Percentiles rank a stretch among this genome's conserved stretches.
Evolutionary conservation across 2,797 vertebrate species (phyloP).

Genomic region (Poecile montanus): DNA sequence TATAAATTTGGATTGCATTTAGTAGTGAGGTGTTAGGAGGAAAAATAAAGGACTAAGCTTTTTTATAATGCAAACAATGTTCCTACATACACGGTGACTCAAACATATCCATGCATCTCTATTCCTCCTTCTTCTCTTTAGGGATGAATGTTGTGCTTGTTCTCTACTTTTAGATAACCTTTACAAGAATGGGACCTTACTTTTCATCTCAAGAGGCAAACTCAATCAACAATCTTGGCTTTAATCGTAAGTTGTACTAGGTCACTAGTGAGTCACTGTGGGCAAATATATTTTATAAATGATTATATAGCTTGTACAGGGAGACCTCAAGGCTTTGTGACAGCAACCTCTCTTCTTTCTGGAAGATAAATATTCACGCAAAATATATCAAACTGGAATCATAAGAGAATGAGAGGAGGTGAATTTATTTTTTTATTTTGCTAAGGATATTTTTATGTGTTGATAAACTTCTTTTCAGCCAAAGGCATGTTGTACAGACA

Average conservation of each 20-base stretch:
- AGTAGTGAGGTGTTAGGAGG: neutral
- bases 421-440: constrained; percentile 46
- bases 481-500: constrained; percentile 40
- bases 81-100: accelerated
- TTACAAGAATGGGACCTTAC: neutral
- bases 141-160: neutral
- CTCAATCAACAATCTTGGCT: neutral
- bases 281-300: neutral
- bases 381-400: constrained; percentile 32
- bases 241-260: neutral
- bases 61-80: neutral
- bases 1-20: neutral
- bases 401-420: neutral
- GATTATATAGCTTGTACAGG: neutral
- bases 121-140: neutral
- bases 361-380: constrained; percentile 17
- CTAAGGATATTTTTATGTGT: constrained; percentile 26
- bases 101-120: neutral
- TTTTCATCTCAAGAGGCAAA: neutral
- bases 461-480: constrained; percentile 46
- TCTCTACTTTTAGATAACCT: neutral
- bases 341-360: neutral
- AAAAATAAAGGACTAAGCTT: neutral
- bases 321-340: constrained; percentile 13
- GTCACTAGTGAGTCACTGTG: neutral